These are phyloP conservation scores for Campoplex nolae DNA, from an alignment of 2,888 invertebrate genomes.

Conservation along the genomic window DNA sequence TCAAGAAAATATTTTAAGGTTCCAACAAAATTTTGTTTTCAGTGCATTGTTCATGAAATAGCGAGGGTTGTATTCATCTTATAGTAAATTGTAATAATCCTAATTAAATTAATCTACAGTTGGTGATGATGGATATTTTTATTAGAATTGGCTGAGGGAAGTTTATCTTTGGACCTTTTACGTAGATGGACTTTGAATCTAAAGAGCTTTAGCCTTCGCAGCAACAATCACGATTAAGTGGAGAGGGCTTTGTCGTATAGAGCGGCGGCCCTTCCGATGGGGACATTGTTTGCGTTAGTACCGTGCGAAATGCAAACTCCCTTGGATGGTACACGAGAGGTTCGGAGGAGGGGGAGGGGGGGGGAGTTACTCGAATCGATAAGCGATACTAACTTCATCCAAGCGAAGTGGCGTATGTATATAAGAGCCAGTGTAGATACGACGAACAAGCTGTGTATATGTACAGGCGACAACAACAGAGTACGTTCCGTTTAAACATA, in stretches of 20 bases:
- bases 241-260: slow-evolving; percentile 45
- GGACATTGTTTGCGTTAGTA: slow-evolving; percentile 63
- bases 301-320: slow-evolving; percentile 61
- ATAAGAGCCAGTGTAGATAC: slow-evolving; percentile 15
- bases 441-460: slow-evolving; percentile 12
- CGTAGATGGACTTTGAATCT: slow-evolving; percentile 38
- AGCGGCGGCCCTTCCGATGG: slow-evolving; percentile 51
- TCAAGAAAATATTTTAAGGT: background rate
- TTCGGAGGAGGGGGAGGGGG: background rate
- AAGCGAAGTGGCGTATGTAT: slow-evolving; percentile 34
- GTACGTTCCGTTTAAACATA: slow-evolving; percentile 52
- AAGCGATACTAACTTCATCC: slow-evolving; percentile 66
- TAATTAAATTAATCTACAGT: background rate
- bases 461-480: slow-evolving; percentile 52
- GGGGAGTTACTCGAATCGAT: slow-evolving; percentile 59
- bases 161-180: slow-evolving; percentile 24
- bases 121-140: background rate
- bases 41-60: too few relatives aligned
- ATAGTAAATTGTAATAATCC: background rate
- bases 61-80: background rate
- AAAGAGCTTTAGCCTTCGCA: slow-evolving; percentile 45
- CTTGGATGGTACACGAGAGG: slow-evolving; percentile 39
- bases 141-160: background rate
- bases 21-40: too few relatives aligned
- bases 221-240: slow-evolving; percentile 55